Evolutionary conservation across 2,113 vertebrate genomes (phyloP).

Genomic region (Pipra filicauda): DNA sequence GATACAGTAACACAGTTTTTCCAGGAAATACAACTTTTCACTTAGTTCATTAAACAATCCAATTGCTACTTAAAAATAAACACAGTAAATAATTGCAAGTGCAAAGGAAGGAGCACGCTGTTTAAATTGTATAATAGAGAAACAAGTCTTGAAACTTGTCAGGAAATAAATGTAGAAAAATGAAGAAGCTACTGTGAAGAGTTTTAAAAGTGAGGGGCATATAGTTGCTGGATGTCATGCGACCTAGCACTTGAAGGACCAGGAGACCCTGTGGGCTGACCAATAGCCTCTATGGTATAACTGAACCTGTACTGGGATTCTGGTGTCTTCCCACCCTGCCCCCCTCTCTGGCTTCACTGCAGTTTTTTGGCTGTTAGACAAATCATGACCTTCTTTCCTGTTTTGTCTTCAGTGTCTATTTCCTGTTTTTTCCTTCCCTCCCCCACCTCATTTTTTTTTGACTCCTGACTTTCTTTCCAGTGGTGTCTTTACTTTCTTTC

Average conservation of each 20-base stretch:
- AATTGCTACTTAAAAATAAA: background rate
- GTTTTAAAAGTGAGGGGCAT: background rate
- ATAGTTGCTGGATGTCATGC: background rate
- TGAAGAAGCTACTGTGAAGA: background rate
- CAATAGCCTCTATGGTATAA: background rate
- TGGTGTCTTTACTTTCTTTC: background rate
- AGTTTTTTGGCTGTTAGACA: constrained; percentile 15
- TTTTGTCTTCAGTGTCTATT: constrained; percentile 46
- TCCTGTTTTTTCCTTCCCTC: constrained; percentile 50
- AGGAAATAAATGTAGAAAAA: background rate
- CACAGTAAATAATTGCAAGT: background rate
- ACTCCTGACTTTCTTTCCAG: background rate
- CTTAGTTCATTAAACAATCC: background rate
- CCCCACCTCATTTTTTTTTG: background rate
- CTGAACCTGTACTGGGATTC: background rate
- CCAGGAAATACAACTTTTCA: background rate
- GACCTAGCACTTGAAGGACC: background rate
- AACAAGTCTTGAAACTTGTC: background rate
- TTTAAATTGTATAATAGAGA: background rate
- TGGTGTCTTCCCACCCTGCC: constrained; percentile 4
- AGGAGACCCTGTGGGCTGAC: background rate
- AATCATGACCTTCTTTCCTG: constrained; percentile 47
- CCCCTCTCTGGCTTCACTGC: background rate
- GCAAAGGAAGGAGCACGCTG: background rate
- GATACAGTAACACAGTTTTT: background rate